Evolutionary conservation across 2,888 invertebrate genomes (phyloP), one percentile per base, ranked within the genome.

Genomic region (Sceliomorpha sp.): DNA sequence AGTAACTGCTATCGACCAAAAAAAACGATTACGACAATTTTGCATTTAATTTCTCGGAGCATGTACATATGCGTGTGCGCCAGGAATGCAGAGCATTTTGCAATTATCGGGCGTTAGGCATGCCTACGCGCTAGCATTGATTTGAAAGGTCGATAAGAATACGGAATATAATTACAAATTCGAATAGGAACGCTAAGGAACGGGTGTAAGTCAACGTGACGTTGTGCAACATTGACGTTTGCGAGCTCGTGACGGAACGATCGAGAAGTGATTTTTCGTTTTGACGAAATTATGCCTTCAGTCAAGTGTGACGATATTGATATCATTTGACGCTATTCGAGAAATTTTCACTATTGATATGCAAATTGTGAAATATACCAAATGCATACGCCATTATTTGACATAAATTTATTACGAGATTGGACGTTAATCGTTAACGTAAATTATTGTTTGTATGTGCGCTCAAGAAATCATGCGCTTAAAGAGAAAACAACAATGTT

Each of bases 111-210:
- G 71, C 71, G 78, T 77, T 74, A 75, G 66, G 45, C 62, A 59
- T 68, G 63, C 66, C 69, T 72, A 70, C 62, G 67, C 59, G 63
- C 56, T 48, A 55, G 68, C 56, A 53, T 56, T 68, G 83, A 83
- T 83, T 83, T 76, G 83, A 83, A 83, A 83, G 83, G 82, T 76
- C 78, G 83, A 83, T 83, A 83, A 83, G 77, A 70, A 74, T 70
- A 73, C 70, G 78, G 80, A 81, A 79, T 81, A 83, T 81, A 82
- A 82, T 83, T 83, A 76, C 75, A 80, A 83, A 80, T 83, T 83
- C 78, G 78, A 80, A 78, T 77, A 76, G 64, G 66, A 68, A 71
- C 72, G 63, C 55, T 24, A 55, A 51, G 48, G 59, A 72, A 70
- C 51, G 59, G 69, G 64, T 60, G 58, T 66, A 53, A 66, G 59